Base-by-base conservation (phyloP, 2,888 invertebrate genomes). In the Heliconius aoede region DNA sequence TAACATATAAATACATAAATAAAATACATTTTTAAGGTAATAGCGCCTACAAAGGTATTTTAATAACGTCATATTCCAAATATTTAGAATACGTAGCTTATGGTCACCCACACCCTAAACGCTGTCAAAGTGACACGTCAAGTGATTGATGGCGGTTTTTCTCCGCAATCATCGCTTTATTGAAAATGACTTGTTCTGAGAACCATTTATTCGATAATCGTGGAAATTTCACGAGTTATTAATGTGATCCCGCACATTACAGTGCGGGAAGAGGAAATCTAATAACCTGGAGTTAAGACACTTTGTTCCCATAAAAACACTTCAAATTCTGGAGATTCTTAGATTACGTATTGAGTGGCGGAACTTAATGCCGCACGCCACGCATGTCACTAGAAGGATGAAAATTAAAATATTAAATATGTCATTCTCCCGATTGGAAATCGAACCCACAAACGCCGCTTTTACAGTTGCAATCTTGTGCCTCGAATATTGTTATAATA, bases 151-250 rank as follows among this genome's bases (percentile, higher is more conserved):
- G 86, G 84, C 84, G 78, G 83, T 84, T 84, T 86, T 87, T 87
- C 88, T 88, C 88, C 85, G 86, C 84, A 86, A 86, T 89, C 89
- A 87, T 87, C 86, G 86, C 90, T 90, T 89, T 89, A 91, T 90
- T 91, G 89, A 90, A 89, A 91, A 91, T 90, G 89, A 86, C 87
- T 86, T 86, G 86, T 85, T 86, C 85, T 80, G 83, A 67, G 78
- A 81, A 79, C 81, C 82, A 80, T 81, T 84, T 83, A 85, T 83
- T 82, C 81, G 81, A 85, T 85, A 84, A 82, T 83, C 81, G 84
- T 85, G 82, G 83, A 82, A 82, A 81, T 83, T 80, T 84, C 78
- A 81, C 84, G 82, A 80, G 82, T 83, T 84, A 86, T 85, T 86
- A 84, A 86, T 82, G 78, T 77, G 76, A 36, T 58, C 18, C 46